phyloP scores from a whole-genome alignment of 2,113 vertebrate genomes.

The Chionis minor region DNA sequence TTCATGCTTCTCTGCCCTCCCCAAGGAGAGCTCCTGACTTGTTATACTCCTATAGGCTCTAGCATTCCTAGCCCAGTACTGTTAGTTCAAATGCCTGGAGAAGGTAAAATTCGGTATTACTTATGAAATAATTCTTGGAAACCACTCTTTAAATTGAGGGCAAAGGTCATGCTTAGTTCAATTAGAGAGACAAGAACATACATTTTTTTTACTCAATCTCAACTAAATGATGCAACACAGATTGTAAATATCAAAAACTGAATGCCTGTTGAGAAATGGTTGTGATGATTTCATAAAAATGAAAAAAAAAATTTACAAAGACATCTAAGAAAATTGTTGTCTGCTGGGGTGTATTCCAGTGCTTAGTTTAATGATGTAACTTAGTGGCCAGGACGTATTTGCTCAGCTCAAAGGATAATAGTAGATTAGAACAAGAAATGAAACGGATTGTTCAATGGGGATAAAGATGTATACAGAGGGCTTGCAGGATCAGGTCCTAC shows the following conservation, averaged over 20 bases:
- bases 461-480: slow-evolving; percentile 47
- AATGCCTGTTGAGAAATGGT: neutral
- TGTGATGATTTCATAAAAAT: neutral
- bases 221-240: neutral
- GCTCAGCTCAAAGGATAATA: slow-evolving; percentile 20
- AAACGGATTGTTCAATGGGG: slow-evolving; percentile 37
- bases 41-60: neutral
- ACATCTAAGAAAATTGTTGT: neutral
- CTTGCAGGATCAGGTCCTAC: slow-evolving; percentile 71
- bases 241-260: neutral
- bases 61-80: neutral
- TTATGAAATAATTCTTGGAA: neutral
- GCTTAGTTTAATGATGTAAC: neutral
- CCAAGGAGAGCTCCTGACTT: neutral
- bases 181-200: neutral
- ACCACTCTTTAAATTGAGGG: neutral
- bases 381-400: slow-evolving; percentile 17
- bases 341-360: neutral
- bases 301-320: neutral
- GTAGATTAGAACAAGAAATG: slow-evolving; percentile 15
- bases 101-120: neutral
- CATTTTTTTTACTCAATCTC: neutral
- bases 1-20: neutral
- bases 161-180: neutral
- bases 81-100: neutral